Base-by-base conservation (phyloP, 2,888 invertebrate species). In the Drosophila longiperda region DNA sequence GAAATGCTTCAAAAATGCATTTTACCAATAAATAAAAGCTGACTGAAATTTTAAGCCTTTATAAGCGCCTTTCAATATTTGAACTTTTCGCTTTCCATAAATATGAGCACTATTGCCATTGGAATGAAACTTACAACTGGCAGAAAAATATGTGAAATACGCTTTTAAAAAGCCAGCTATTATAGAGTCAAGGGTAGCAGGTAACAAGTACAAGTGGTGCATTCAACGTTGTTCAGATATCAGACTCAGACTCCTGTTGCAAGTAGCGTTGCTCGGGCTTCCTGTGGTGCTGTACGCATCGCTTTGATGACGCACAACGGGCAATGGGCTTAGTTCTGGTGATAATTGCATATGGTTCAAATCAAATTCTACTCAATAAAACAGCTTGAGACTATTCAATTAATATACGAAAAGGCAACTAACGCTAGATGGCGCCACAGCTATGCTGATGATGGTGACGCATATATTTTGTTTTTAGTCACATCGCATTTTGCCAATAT, bases 361-460 rank as follows among this genome's bases (percentile, higher is more conserved):
- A 75, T 87, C 59, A 71, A 66, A 62, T 72, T 82, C 48, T 61
- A 63, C 55, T 67, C 50, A 64, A 74, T 62, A 55, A 52, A 70
- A 73, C 69, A 81, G 82, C 78, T 75, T 65, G 72, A 62, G 59
- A 65, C 68, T 55, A 87, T 69, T 75, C 72, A 83, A 83, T 83
- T 87, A 84, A 82, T 73, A 63, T 60, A 58, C 48, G 38, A 38
- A 55, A n/a, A n/a, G 38, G 12, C 55, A 36, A 23, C 34, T 26
- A 52, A 23, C 42, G 20, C 45, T 70, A 59, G 69, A 69, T 69
- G 76, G 65, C 62, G 65, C 65, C 65, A 58, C 32, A 26, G 1
- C 15, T 49, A 50, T 34, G 32, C 36, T 33, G 11, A n/a, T 52
- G 55, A 55, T 17, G 55, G 17, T 49, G 73, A 73, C 48, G 52